Evolutionary conservation across 2,113 vertebrate species (phyloP).

Genomic region (Odontesthes bonariensis): DNA sequence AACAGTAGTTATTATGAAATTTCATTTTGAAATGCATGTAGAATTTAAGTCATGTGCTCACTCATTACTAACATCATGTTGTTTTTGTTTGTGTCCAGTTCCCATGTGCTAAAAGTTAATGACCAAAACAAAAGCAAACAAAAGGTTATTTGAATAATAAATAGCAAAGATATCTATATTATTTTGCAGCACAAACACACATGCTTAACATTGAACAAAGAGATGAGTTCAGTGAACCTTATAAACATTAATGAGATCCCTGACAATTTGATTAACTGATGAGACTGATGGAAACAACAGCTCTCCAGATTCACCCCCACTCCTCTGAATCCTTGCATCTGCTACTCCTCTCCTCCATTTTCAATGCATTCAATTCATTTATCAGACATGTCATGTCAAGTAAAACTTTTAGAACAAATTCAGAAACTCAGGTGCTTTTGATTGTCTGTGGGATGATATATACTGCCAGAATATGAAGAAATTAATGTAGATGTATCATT

Average conservation of each 20-base stretch:
- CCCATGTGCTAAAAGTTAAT: not conserved
- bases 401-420: no score
- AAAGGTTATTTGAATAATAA: not conserved
- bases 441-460: no score
- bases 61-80: no score
- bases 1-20: no score
- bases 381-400: not conserved
- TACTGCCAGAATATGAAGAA: no score
- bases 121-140: not conserved
- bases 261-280: conserved; percentile 70
- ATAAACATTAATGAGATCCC: conserved; percentile 67
- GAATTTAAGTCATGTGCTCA: no score
- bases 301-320: conserved; percentile 1
- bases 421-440: no score
- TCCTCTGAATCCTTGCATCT: conserved; percentile 36
- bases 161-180: not conserved
- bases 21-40: no score
- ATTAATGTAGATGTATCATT: no score
- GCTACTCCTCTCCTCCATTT: conserved; percentile 27
- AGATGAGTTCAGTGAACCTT: conserved; percentile 66
- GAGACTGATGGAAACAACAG: conserved; percentile 57
- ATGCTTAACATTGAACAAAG: conserved; percentile 48
- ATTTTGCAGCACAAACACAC: not conserved
- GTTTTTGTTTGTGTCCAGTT: no score
- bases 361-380: not conserved